Evolutionary conservation across 2,113 vertebrate genomes (phyloP).

Genomic region (Scopus umbretta): DNA sequence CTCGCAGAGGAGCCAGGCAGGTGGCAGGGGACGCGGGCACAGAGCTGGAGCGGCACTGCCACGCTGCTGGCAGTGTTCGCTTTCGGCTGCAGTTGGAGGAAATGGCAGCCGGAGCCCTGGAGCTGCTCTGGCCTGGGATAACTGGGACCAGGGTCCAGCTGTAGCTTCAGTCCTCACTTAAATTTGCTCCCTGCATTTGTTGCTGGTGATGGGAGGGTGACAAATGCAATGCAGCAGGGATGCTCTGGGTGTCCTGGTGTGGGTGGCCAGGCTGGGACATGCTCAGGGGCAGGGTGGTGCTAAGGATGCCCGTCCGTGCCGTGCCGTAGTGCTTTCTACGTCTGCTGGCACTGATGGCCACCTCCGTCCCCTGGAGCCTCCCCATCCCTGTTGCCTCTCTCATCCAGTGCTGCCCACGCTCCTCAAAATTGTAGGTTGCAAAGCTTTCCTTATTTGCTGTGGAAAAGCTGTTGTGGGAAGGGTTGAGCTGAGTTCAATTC

Average conservation of each 20-base stretch:
- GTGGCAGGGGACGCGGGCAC: background rate
- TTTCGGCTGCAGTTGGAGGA: rapidly evolving
- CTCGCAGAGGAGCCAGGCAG: background rate
- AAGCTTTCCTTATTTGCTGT: background rate
- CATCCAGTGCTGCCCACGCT: background rate
- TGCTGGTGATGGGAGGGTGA: background rate
- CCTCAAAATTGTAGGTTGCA: background rate
- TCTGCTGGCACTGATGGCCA: background rate
- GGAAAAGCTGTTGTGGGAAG: background rate
- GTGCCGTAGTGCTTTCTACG: background rate
- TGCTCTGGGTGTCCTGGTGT: background rate
- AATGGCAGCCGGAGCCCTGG: background rate
- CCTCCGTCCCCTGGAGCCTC: background rate
- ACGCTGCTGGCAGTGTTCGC: background rate
- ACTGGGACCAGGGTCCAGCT: rapidly evolving
- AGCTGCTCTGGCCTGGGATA: background rate
- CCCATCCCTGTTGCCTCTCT: background rate
- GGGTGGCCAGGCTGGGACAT: background rate
- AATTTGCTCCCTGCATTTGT: background rate
- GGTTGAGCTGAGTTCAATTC: background rate
- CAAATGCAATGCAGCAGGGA: background rate
- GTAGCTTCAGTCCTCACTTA: background rate
- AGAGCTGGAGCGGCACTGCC: background rate
- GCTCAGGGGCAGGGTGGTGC: background rate
- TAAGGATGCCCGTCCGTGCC: rapidly evolving